These are phyloP conservation scores for Dendrocopos noguchii DNA, from an alignment of 2,113 vertebrate species.

Conservation along the genomic window DNA sequence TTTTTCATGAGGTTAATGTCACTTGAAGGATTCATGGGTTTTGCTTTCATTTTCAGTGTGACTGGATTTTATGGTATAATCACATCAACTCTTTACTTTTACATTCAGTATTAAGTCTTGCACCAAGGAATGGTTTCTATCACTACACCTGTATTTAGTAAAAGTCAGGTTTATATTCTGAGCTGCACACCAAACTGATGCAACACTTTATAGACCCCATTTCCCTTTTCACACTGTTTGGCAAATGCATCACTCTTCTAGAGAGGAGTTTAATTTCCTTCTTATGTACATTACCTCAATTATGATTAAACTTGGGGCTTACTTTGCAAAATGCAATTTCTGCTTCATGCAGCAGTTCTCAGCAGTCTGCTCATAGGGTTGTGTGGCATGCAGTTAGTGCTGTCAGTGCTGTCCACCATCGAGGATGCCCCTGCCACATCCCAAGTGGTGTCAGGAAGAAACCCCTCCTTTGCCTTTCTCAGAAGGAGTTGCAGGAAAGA, in stretches of 20 bases:
- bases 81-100: not conserved
- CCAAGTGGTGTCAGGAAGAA: not conserved
- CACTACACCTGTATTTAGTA: not conserved
- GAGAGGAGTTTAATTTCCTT: constrained; percentile 6
- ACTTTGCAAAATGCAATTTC: not conserved
- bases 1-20: constrained; percentile 20
- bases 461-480: not conserved
- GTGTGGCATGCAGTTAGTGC: not conserved
- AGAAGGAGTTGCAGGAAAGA: not conserved
- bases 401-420: not conserved
- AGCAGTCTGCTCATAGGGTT: not conserved
- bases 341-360: not conserved
- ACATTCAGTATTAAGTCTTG: not conserved
- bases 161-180: not conserved
- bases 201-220: not conserved
- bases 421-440: not conserved
- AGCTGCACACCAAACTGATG: not conserved
- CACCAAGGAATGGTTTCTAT: not conserved
- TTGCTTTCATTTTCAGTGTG: constrained; percentile 26
- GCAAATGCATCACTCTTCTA: not conserved
- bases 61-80: not conserved
- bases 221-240: not conserved
- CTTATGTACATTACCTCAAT: not conserved
- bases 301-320: not conserved
- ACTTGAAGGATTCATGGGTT: constrained; percentile 19